Evolutionary conservation across 2,797 vertebrate genomes (phyloP).

Genomic region (Furcifer pardalis): DNA sequence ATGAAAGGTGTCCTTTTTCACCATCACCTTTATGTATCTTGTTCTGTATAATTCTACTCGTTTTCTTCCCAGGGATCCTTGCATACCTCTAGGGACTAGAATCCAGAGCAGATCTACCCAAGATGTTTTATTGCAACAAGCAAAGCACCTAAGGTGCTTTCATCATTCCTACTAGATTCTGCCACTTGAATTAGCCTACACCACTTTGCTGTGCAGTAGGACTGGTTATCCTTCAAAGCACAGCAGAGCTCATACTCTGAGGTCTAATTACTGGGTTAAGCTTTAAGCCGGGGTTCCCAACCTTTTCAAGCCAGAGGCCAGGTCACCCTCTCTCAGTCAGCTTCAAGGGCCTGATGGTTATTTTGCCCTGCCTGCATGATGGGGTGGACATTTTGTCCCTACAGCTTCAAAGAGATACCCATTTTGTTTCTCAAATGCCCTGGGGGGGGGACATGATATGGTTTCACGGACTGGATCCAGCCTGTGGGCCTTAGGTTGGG

Average conservation of each 20-base stretch:
- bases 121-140: neutral
- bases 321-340: no score
- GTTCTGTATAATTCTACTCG: neutral
- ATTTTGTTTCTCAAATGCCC: no score
- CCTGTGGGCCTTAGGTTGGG: no score
- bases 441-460: no score
- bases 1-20: neutral
- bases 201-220: neutral
- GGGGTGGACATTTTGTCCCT: no score
- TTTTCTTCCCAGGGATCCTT: neutral
- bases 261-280: no score
- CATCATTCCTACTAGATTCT: neutral
- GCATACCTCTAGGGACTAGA: neutral
- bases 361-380: no score
- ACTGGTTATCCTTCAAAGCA: neutral
- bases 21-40: neutral
- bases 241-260: neutral
- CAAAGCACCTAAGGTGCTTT: neutral
- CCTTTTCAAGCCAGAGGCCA: no score
- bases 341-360: no score
- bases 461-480: no score
- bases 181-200: neutral
- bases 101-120: neutral
- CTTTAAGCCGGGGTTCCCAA: no score
- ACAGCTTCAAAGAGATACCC: no score